Base-by-base conservation (phyloP, 2,888 invertebrate species). In the Periphyllus acericola region DNA sequence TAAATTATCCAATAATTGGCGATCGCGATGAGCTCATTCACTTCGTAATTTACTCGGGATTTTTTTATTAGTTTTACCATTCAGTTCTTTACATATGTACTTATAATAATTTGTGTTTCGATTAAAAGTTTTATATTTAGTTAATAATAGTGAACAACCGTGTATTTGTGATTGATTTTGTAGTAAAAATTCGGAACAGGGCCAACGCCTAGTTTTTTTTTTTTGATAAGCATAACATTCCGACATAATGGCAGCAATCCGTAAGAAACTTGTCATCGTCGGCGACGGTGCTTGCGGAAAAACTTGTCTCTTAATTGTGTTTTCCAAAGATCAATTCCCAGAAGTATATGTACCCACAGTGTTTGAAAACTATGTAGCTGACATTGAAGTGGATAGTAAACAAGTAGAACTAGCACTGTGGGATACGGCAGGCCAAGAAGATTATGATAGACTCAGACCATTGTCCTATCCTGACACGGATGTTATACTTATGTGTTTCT, bases 321-420 rank as follows among this genome's bases (percentile, higher is more conserved):
- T 99, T 94, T 97, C 97, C 93, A 99, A 99, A 94, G 99, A 99
- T 93, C 98, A 99, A 93, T 99, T 99, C 94, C 99, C 99, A 91
- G 99, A 99, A 94, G 99, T 99, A 91, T 99, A 99, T 93, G 99
- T 99, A 93, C 99, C 99, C 92, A 99, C 99, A 91, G 99, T 99
- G 91, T 99, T 99, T 93, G 99, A 99, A 93, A 99, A 99, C 93
- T 99, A 99, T 95, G 99, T 99, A 92, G 99, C 99, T 91, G 99
- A 99, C 93, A 98, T 99, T 92, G 98, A 98, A 93, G 98, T 99
- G 90, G 99, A 99, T 92, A 95, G 97, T 91, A 98, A 98, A 93
- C 98, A 97, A 90, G 96, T 98, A 91, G 97, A 97, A 92, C 93
- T 98, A 91, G 97, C 97, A 90, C 93, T 98, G 91, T 99, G 98